These are phyloP conservation scores for Dicaeum eximium DNA, from an alignment of 2,113 vertebrate genomes.

Conservation along the genomic window DNA sequence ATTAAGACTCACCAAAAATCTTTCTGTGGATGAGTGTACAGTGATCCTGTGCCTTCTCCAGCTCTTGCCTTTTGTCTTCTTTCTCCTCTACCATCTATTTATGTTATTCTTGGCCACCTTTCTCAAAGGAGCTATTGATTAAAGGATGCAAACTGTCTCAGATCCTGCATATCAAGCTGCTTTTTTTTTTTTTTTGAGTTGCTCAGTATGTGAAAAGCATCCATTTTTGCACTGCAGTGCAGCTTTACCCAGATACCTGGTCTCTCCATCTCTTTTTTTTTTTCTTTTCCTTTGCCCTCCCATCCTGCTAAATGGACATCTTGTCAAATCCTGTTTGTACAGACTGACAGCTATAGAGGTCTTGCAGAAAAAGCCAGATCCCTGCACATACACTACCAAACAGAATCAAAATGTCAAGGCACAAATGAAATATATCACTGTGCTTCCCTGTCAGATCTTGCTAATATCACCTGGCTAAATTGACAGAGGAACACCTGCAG, in stretches of 20 bases:
- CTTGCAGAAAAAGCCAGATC: conserved; percentile 30
- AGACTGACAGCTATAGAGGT: conserved; percentile 1
- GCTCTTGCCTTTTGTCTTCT: background rate
- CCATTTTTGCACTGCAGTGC: background rate
- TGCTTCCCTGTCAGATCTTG: conserved; percentile 17
- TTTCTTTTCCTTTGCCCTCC: background rate
- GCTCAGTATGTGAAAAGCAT: background rate
- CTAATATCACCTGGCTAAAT: conserved; percentile 23
- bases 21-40: background rate
- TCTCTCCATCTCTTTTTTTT: background rate
- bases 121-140: background rate
- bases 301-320: background rate
- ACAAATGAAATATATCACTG: background rate
- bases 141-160: conserved; percentile 12
- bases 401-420: conserved; percentile 39
- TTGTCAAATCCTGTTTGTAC: conserved; percentile 40
- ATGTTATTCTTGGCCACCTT: background rate
- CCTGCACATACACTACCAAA: conserved; percentile 20
- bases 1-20: background rate
- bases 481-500: background rate
- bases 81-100: background rate
- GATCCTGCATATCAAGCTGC: conserved; percentile 10
- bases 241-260: background rate
- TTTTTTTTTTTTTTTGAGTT: background rate
- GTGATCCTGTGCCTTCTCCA: background rate